phyloP scores from a whole-genome alignment of 2,888 invertebrate species.

The Coecobrya sp. region DNA sequence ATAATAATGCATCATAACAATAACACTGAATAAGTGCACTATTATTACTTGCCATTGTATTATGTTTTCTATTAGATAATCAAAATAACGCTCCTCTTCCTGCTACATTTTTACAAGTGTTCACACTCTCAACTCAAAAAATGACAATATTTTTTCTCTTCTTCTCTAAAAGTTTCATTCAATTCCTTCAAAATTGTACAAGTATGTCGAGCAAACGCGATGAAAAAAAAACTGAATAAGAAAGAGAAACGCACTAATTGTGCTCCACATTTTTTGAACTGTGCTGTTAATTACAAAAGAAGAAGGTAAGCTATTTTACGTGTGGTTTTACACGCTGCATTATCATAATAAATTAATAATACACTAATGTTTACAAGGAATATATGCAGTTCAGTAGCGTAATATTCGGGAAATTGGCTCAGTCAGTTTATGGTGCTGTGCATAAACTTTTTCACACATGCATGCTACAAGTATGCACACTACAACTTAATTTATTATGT shows the following conservation, averaged over 20 bases:
- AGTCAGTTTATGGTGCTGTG: constrained; percentile 22
- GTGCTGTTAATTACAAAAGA: background rate
- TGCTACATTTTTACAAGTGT: constrained; percentile 41
- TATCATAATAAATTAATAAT: constrained; percentile 43
- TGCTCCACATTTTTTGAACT: constrained; percentile 20
- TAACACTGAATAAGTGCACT: constrained; percentile 6
- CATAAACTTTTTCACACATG: background rate
- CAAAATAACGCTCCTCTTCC: constrained; percentile 34
- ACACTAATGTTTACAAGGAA: background rate
- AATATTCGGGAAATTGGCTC: constrained; percentile 38
- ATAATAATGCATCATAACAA: background rate
- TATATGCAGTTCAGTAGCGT: background rate
- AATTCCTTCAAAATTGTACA: constrained; percentile 18
- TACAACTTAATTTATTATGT: constrained; percentile 37
- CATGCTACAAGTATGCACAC: background rate
- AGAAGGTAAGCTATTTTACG: constrained; percentile 3
- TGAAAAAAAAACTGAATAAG: constrained; percentile 29
- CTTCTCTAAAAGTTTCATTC: background rate
- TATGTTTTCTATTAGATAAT: constrained; percentile 31
- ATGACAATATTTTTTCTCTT: constrained; percentile 28
- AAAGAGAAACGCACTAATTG: constrained; percentile 51
- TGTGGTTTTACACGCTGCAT: background rate
- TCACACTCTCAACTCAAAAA: constrained; percentile 43
- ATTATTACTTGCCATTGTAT: constrained; percentile 19
- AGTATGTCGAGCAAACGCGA: constrained; percentile 51